phyloP scores from a whole-genome alignment of 2,888 invertebrate genomes.

The Sesia bembeciformis region DNA sequence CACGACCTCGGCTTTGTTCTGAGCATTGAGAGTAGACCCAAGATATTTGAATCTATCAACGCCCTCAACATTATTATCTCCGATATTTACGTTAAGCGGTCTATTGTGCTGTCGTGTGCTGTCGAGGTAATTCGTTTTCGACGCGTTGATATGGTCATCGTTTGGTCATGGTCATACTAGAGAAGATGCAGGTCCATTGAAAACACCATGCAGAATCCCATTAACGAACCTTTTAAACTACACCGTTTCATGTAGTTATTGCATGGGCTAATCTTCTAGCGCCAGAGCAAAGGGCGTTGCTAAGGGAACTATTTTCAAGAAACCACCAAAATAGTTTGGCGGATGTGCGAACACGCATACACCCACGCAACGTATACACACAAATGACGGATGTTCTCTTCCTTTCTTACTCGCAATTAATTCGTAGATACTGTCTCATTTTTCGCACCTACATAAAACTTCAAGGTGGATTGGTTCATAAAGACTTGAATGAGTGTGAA shows the following conservation, averaged over 20 bases:
- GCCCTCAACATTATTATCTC: no score
- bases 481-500: constrained; percentile 10
- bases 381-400: constrained; percentile 4
- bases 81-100: no score
- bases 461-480: constrained; percentile 41
- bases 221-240: no score
- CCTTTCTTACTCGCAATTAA: constrained; percentile 1
- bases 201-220: no score
- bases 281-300: not conserved
- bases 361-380: constrained; percentile 15
- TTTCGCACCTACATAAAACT: constrained; percentile 13
- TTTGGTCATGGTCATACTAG: no score
- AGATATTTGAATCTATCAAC: no score
- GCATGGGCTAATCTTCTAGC: not conserved
- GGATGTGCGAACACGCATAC: constrained; percentile 29
- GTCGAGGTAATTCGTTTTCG: no score
- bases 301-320: constrained; percentile 8
- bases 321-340: constrained; percentile 33
- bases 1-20: no score
- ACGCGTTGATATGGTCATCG: no score
- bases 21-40: no score
- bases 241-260: not conserved
- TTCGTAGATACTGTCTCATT: constrained; percentile 13
- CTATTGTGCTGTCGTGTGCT: no score
- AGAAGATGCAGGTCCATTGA: no score